phyloP scores from a whole-genome alignment of 2,888 invertebrate genomes.

The Parnassius apollo region DNA sequence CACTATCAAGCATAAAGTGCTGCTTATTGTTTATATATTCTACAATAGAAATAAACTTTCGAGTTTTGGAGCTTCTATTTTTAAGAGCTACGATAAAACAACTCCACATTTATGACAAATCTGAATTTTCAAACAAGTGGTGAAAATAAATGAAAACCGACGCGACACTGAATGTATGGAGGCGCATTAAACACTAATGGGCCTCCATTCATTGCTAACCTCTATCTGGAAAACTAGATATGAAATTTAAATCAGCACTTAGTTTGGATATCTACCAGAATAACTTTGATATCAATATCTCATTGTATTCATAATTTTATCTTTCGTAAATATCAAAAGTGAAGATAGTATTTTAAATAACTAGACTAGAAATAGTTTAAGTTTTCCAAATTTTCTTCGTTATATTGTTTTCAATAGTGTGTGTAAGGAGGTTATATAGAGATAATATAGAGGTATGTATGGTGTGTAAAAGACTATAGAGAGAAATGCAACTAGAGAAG shows the following conservation, averaged over 20 bases:
- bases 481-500: no score
- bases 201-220: conserved; percentile 58
- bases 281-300: conserved; percentile 21
- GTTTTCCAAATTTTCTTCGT: no score
- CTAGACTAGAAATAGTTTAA: no score
- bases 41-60: no score
- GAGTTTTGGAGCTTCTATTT: conserved; percentile 8
- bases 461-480: no score
- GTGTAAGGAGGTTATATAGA: no score
- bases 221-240: conserved; percentile 69
- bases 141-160: conserved; percentile 23
- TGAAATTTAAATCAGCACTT: conserved; percentile 69
- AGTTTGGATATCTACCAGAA: conserved; percentile 16
- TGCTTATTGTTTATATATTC: no score
- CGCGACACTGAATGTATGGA: conserved; percentile 28
- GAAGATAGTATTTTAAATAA: no score
- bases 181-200: no score
- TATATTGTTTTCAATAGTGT: no score
- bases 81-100: conserved; percentile 14
- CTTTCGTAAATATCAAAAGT: conserved; percentile 1
- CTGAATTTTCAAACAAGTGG: conserved; percentile 16
- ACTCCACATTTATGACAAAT: conserved; percentile 21
- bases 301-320: conserved; percentile 8
- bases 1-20: no score
- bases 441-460: no score